Evolutionary conservation across 2,113 vertebrate genomes (phyloP), one percentile per base, ranked within the genome.

Genomic region (Colistium nudipinnis): DNA sequence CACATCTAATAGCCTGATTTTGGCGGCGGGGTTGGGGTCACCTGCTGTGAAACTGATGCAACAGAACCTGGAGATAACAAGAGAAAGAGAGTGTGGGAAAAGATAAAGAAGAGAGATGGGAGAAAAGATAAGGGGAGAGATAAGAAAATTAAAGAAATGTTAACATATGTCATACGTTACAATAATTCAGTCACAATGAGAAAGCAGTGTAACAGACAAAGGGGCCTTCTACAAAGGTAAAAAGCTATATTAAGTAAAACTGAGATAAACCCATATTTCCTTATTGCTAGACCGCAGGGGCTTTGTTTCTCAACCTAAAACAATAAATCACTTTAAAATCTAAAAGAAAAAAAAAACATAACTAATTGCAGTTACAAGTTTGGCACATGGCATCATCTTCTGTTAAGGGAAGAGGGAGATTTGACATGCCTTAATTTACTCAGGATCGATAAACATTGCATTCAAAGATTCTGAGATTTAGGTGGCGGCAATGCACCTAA

Each of bases 1-100:
- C 80, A 89, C 81, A 88, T 90, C 85, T 80, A 89, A 63, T 30
- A 89, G 88, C 65, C 83, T 71, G 86, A 87, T 90, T 80, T 86
- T 90, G 83, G 81, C 84, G 62, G 14, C 76, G 69, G 77, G 76
- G 65, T 52, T 49, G 70, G 63, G 62, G 49, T 79, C 67, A 63
- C 62, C 41, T 64, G 52, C 27, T 52, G 62, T 16, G 33, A 87
- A 84, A 81, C 5, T 16, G 65, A 49, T 62, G 86, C 87, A 90
- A 86, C 86, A 89, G 84, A 82, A 80, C 69, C 90, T 91, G 73
- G 9, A 47, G 27, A 72, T 48, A 72, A 27, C 7, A 54, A 39
- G n/a, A 62, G 36, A 62, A 13, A 22, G 31, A 47, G 35, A 12
- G 1, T 5, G 2, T 13, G 3, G 19, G 38, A 10, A 27, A 25